These are phyloP conservation scores for Heliothis peltigera DNA, from an alignment of 2,888 invertebrate genomes.

Conservation along the genomic window DNA sequence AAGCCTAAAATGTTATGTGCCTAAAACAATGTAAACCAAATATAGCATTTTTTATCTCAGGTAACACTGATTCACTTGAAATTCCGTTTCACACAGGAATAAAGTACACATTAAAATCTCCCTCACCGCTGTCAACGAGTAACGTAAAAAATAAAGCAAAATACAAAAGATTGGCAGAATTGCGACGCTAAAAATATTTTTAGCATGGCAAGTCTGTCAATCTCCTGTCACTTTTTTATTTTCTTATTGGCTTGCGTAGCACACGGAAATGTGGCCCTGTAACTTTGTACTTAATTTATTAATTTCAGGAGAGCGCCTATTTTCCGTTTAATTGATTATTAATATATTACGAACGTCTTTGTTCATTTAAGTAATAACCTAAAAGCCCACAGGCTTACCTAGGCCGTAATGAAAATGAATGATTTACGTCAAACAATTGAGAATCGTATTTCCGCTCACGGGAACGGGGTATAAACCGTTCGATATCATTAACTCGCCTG, in stretches of 20 bases:
- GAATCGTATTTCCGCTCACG: constrained; percentile 42
- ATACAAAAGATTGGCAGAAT: constrained; percentile 11
- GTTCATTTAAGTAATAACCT: constrained; percentile 32
- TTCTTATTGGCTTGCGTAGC: background rate
- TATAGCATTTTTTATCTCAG: background rate
- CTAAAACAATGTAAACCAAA: background rate
- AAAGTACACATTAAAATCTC: background rate
- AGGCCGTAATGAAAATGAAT: constrained; percentile 45
- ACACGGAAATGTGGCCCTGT: background rate
- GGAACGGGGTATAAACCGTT: constrained; percentile 39
- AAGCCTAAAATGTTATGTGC: background rate
- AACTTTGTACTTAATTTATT: background rate
- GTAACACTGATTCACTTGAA: constrained; percentile 5
- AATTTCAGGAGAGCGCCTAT: constrained; percentile 10
- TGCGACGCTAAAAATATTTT: background rate
- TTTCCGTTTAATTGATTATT: constrained; percentile 28
- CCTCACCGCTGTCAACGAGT: constrained; percentile 3
- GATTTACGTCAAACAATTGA: constrained; percentile 40
- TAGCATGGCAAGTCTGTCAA: constrained; percentile 3
- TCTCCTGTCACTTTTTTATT: background rate
- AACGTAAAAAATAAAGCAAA: constrained; percentile 7
- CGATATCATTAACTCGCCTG: constrained; percentile 46
- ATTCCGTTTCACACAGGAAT: background rate
- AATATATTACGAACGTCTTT: constrained; percentile 21
- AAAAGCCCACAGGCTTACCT: constrained; percentile 25